Evolutionary conservation across 1,140 invertebrate genomes (phyloP).

Genomic region (Procambarus clarkii): DNA sequence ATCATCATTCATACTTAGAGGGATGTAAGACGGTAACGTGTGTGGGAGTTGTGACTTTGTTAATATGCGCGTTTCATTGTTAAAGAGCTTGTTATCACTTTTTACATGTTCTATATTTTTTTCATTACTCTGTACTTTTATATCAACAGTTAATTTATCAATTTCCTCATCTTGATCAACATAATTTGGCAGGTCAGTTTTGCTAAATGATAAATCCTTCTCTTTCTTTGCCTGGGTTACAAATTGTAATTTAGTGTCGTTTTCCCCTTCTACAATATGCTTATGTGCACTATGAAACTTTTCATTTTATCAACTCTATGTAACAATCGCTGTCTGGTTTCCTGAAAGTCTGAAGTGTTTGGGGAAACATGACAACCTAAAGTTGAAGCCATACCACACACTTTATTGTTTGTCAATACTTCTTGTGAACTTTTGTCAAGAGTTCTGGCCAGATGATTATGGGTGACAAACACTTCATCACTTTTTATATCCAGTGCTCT

Average conservation of each 20-base stretch:
- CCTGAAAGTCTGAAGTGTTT: not conserved
- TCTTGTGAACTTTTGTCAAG: not conserved
- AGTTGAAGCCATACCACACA: not conserved
- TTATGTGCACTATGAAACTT: not conserved
- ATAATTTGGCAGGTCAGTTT: not conserved
- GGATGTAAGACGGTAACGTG: constrained; percentile 59
- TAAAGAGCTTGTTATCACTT: not conserved
- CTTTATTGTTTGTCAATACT: not conserved
- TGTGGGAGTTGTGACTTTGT: constrained; percentile 44
- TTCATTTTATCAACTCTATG: constrained; percentile 38
- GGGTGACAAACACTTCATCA: not conserved
- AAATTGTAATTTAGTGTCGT: not conserved
- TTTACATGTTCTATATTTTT: not conserved
- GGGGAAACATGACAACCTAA: not conserved
- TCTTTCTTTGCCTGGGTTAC: not conserved
- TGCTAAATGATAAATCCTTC: not conserved
- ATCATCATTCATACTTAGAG: constrained; percentile 46
- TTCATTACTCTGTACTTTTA: not conserved
- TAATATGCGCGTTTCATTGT: not conserved
- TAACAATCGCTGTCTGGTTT: constrained; percentile 18
- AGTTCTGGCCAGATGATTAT: not conserved
- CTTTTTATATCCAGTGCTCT: not conserved
- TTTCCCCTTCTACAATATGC: not conserved
- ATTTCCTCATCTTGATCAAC: not conserved
- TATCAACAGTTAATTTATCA: not conserved